Evolutionary conservation across 2,888 invertebrate genomes (phyloP).

Genomic region (Branchellion lobata): DNA sequence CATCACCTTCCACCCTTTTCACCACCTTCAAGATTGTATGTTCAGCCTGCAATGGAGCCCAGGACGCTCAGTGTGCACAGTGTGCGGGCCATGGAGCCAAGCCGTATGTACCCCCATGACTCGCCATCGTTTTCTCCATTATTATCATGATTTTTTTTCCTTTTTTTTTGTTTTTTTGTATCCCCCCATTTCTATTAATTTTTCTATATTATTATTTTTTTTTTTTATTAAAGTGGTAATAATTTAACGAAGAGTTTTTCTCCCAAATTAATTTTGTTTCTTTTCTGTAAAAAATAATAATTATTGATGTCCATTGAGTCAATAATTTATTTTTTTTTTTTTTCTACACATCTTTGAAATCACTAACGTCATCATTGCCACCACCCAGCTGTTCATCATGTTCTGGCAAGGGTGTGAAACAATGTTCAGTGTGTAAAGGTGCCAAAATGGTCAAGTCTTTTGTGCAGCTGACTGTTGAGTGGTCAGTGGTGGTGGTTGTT

Average conservation of each 20-base stretch:
- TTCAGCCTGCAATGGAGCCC: conserved; percentile 5
- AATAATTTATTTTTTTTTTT: background rate
- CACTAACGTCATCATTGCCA: background rate
- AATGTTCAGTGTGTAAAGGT: conserved; percentile 32
- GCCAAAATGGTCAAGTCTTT: conserved; percentile 60
- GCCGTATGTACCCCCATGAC: no score
- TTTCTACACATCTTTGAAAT: background rate
- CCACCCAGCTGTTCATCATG: conserved; percentile 16
- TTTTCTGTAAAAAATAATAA: no score
- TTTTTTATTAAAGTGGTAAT: background rate
- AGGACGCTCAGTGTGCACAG: conserved; percentile 2
- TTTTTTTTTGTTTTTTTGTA: background rate
- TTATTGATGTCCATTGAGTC: no score
- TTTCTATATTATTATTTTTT: background rate
- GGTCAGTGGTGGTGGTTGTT: conserved; percentile 49
- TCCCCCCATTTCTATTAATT: background rate
- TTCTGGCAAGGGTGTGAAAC: conserved; percentile 34
- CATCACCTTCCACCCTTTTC: no score
- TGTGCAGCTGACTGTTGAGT: conserved; percentile 64
- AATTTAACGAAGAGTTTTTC: no score
- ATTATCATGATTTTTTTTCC: no score
- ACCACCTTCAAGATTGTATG: conserved; percentile 27
- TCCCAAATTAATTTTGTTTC: no score
- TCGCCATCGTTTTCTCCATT: no score
- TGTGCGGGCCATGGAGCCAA: conserved; percentile 23